A percentile compares a stretch with the other conserved stretches of the same genome.
Conservation (phyloP, 2,888 invertebrate species). For the Stenodera caucasica region DNA sequence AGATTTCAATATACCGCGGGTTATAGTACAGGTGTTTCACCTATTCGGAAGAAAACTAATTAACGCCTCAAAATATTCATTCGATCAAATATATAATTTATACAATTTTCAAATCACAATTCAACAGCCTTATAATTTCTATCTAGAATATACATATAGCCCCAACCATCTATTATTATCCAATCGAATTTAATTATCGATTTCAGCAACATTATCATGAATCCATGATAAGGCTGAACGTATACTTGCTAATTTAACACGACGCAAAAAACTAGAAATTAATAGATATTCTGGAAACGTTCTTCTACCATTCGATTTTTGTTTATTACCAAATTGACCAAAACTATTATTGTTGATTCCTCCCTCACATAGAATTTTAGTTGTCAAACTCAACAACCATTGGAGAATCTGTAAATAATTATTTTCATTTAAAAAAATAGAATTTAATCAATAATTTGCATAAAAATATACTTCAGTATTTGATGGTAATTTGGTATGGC, state of each 20-base stretch:
- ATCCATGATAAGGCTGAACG: slow-evolving; percentile 68
- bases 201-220: slow-evolving; percentile 52
- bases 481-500: slow-evolving; percentile 59
- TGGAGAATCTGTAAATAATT: slow-evolving; percentile 64
- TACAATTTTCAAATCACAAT: too few species aligned
- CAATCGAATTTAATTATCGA: slow-evolving; percentile 22
- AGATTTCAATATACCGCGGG: too few species aligned
- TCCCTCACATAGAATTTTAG: slow-evolving; percentile 72
- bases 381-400: slow-evolving; percentile 73
- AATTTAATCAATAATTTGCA: slow-evolving; percentile 5
- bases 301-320: slow-evolving; percentile 55
- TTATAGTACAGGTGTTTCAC: too few species aligned
- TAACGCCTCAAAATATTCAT: too few species aligned
- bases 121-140: too few species aligned
- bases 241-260: slow-evolving; percentile 65
- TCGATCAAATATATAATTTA: too few species aligned
- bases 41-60: too few species aligned
- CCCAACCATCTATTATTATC: too few species aligned
- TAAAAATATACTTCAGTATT: slow-evolving; percentile 61
- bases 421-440: too few species aligned
- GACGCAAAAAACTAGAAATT: slow-evolving; percentile 69
- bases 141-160: background rate
- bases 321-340: slow-evolving; percentile 3
- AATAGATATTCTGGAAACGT: slow-evolving; percentile 73
- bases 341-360: slow-evolving; percentile 41